Conservation (phyloP, 2,113 vertebrate genomes). For the Podarcis cretensis region DNA sequence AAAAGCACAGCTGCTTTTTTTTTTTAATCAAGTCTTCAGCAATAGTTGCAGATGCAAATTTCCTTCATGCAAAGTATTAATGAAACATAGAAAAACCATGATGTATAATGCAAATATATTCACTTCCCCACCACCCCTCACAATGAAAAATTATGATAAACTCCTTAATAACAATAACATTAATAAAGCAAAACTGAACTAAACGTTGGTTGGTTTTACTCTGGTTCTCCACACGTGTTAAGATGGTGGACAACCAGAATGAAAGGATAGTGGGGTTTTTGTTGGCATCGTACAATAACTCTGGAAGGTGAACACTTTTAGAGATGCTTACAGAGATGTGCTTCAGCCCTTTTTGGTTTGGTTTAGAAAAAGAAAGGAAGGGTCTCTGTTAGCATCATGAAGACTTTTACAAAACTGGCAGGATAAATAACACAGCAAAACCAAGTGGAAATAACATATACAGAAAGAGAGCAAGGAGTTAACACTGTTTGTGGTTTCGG, state of each 20-base stretch:
- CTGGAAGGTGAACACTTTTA: slow-evolving; percentile 71
- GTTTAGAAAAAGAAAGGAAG: slow-evolving; percentile 80
- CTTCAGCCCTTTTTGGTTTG: slow-evolving; percentile 78
- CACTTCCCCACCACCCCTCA: slow-evolving; percentile 65
- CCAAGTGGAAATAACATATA: slow-evolving; percentile 69
- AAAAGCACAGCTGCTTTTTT: slow-evolving; percentile 68
- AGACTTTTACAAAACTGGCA: slow-evolving; percentile 71
- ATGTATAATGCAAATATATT: slow-evolving; percentile 80
- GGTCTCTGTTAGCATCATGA: slow-evolving; percentile 75
- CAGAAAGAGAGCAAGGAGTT: slow-evolving; percentile 74
- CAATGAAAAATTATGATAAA: slow-evolving; percentile 69
- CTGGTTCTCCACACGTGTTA: slow-evolving; percentile 53
- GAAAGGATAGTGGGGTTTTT: slow-evolving; percentile 69
- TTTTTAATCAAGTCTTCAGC: slow-evolving; percentile 69
- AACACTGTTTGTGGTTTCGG: slow-evolving; percentile 76
- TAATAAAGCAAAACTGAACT: slow-evolving; percentile 47
- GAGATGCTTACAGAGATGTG: slow-evolving; percentile 74
- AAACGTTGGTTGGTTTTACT: slow-evolving; percentile 55
- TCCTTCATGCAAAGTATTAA: slow-evolving; percentile 87
- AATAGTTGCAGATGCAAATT: slow-evolving; percentile 77
- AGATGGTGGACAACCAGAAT: slow-evolving; percentile 72
- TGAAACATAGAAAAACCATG: slow-evolving; percentile 79
- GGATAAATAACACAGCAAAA: slow-evolving; percentile 66
- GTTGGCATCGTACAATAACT: slow-evolving; percentile 75
- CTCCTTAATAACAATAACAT: slow-evolving; percentile 19